phyloP scores from a whole-genome alignment of 2,113 vertebrate species.

The Hoplias malabaricus region DNA sequence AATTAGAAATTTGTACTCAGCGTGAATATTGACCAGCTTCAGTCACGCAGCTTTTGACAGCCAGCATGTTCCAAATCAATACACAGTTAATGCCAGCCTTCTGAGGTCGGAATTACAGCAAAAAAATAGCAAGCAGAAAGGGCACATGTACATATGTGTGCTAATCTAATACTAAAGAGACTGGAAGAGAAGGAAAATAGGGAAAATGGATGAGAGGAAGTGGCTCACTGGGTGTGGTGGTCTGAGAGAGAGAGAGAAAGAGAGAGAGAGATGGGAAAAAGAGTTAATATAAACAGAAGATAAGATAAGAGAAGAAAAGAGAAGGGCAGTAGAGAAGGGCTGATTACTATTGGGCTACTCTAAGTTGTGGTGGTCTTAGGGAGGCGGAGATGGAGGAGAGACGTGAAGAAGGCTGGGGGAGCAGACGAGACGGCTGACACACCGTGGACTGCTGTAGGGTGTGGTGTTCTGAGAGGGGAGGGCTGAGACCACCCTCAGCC shows the following conservation, averaged over 20 bases:
- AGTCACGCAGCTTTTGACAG: slow-evolving; percentile 61
- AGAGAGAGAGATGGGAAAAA: background rate
- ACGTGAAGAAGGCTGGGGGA: background rate
- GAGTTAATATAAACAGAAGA: no score
- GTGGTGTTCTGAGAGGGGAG: slow-evolving; percentile 37
- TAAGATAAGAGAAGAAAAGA: no score
- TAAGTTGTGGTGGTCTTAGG: slow-evolving; percentile 9
- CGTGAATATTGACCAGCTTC: slow-evolving; percentile 71
- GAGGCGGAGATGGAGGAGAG: background rate
- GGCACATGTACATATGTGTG: background rate
- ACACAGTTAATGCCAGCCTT: slow-evolving; percentile 31
- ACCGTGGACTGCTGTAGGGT: slow-evolving; percentile 39
- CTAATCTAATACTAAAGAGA: background rate
- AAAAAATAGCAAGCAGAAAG: slow-evolving; percentile 16
- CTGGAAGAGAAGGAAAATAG: background rate
- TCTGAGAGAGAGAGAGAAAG: slow-evolving; percentile 1
- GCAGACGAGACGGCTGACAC: slow-evolving; percentile 16
- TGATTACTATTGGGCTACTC: background rate
- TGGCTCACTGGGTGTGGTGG: slow-evolving; percentile 5
- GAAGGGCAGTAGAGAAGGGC: background rate
- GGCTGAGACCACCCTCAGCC: slow-evolving; percentile 5
- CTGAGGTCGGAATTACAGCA: slow-evolving; percentile 5
- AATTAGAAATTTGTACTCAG: slow-evolving; percentile 73
- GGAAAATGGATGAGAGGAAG: background rate
- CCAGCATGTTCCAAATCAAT: slow-evolving; percentile 61